Base-by-base conservation (phyloP, 1,140 invertebrate species). In the Pinna nobilis region DNA sequence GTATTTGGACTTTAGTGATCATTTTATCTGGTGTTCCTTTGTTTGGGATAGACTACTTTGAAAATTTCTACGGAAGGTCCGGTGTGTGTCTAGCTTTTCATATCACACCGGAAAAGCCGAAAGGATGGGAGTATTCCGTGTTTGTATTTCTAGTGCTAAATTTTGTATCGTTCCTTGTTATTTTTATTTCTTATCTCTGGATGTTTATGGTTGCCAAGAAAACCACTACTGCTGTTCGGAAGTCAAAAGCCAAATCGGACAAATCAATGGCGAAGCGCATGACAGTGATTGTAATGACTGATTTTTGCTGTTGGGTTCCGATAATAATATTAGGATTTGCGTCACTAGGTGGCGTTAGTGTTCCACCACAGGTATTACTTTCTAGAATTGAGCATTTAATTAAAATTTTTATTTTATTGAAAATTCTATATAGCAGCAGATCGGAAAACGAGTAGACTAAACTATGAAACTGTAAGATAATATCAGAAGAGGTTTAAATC, bases 51-150 rank as follows among this genome's bases (percentile, higher is more conserved):
- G 82, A 88, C 35, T 91, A 91, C 77, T 91, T 91, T 79, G 49
- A 77, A 75, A 90, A 91, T 77, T 92, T 92, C 81, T 92, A 92
- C 73, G 91, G 91, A 1, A 84, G 92, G 28, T 92, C 91, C 0
- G 91, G 91, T 0, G 91, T 92, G 1, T 92, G 92, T 77, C 86
- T 92, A 37, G 91, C 91, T 0, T 84, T 92, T 20, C 92, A 92
- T 76, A 91, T 92, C 49, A 92, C 91, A 2, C 88, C 88, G 11
- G 90, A 90, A 57, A 88, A 90, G 65, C 90, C 89, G 0, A 89
- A 83, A 61, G 92, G 91, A n/a, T 92, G 92, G 92, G 90, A 92
- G 79, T 92, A 92, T 79, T 91, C 92, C 0, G 90, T 92, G 13
- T 90, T 90, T 74, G 86, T 92, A 6, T 92, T 92, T 82, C 82